Base-by-base conservation (phyloP, 2,113 vertebrate species). In the Solenodon paradoxus region DNA sequence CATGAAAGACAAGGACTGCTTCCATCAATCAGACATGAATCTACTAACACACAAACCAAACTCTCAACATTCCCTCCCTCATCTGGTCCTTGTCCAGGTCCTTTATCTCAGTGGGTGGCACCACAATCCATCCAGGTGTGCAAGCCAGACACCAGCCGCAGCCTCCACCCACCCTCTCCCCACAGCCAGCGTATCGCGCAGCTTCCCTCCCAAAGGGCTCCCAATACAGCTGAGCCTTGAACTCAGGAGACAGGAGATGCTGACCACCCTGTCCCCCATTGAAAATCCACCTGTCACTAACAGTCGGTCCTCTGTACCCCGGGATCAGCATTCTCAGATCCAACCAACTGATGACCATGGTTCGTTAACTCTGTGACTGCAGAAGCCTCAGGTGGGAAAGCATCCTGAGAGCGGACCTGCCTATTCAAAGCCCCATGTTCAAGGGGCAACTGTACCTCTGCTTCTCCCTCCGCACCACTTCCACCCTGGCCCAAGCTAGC, bases 401-500 rank as follows among this genome's bases (percentile, higher is more conserved):
- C n/a, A n/a, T n/a, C n/a, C 61, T 22, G 9, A 30, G 13, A 22
- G 12, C 26, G 8, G 32, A 63, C 10, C 59, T 28, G 12, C 59
- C 59, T 28, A 30, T 30, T 9, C 59, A 9, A 9, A 28, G 24
- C 59, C 10, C 2, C 64, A 12, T 35, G 66, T 2, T 38, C 15
- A 40, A 22, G 35, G n/a, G 66, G 8, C 66, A 35, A 17, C n/a
- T 20, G 49, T 6, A 9, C 3, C 16, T 4, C 61, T 13, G 2
- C 13, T n/a, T 49, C 26, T 20, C 5, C 5, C 1, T 22, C 9
- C 5, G 11, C 16, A 53, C 13, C 32, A 13, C 51, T 12, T 42
- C 17, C n/a, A 10, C 47, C 32, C 2, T 4, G 13, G 42, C 9
- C 68, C 47, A 3, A 2, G 11, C 13, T 3, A 22, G 1, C 2